Evolutionary conservation across 2,888 invertebrate genomes (phyloP).

Genomic region (Acanthosepion lycidas): DNA sequence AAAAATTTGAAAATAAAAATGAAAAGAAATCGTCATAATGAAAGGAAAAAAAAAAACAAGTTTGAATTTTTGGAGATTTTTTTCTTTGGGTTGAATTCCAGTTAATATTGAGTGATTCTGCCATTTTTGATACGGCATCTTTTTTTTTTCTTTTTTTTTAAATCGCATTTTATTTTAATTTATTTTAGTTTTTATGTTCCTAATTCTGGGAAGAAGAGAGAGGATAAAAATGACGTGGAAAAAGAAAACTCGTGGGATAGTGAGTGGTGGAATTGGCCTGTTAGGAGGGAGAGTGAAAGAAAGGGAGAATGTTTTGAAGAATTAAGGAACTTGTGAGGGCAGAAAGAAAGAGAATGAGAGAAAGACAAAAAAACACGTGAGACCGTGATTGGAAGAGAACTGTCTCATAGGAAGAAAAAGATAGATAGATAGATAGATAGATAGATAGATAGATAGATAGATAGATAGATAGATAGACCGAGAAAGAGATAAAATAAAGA

Average conservation of each 20-base stretch:
- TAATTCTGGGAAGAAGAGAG: neutral
- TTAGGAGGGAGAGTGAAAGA: neutral
- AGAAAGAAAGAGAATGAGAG: too few species aligned
- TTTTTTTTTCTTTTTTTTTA: neutral
- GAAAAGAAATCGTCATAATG: neutral
- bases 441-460: too few species aligned
- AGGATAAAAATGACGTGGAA: neutral
- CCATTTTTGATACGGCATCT: neutral
- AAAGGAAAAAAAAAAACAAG: neutral
- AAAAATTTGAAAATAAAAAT: neutral
- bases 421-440: too few species aligned
- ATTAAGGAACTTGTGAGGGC: too few species aligned
- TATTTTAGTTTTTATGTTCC: neutral
- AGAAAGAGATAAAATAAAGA: too few species aligned
- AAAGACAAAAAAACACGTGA: too few species aligned
- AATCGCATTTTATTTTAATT: neutral
- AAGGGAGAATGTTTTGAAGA: neutral
- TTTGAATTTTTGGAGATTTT: neutral
- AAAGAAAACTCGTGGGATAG: neutral
- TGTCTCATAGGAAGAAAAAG: too few species aligned
- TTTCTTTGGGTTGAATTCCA: neutral
- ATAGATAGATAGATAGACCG: too few species aligned
- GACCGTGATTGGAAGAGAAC: too few species aligned
- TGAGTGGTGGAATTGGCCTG: too few species aligned
- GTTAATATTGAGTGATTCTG: neutral